phyloP scores from a whole-genome alignment of 2,797 vertebrate species.

The Synaphobranchus kaupii region DNA sequence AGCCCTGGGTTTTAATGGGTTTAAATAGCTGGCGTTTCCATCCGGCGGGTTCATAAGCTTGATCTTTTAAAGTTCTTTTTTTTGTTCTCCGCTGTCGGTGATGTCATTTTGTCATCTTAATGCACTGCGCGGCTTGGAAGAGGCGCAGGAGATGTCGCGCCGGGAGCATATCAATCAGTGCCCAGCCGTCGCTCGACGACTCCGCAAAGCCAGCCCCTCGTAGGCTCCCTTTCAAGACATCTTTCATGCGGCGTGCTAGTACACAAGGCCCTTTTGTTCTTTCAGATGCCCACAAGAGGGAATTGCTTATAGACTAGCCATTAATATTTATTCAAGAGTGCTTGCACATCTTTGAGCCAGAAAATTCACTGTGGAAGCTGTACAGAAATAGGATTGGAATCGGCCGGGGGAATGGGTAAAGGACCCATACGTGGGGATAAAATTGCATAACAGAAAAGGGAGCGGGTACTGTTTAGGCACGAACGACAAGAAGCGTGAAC shows the following conservation, averaged over 20 bases:
- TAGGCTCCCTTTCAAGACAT: constrained; percentile 27
- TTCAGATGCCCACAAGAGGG: constrained; percentile 48
- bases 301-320: constrained; percentile 55
- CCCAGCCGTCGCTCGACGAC: constrained; percentile 61
- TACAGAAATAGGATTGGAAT: constrained; percentile 51
- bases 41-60: constrained; percentile 52
- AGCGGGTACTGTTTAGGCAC: constrained; percentile 39
- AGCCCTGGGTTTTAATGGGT: constrained; percentile 62
- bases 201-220: constrained; percentile 43
- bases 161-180: constrained; percentile 65
- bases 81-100: constrained; percentile 31
- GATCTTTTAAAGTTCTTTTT: constrained; percentile 45
- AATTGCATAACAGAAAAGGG: constrained; percentile 26
- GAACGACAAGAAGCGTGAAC: constrained; percentile 46
- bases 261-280: constrained; percentile 67
- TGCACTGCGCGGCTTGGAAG: constrained; percentile 29
- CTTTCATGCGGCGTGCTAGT: constrained; percentile 54
- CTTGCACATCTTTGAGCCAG: constrained; percentile 48
- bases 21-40: constrained; percentile 61
- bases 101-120: constrained; percentile 42
- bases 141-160: constrained; percentile 51
- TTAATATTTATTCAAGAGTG: constrained; percentile 68
- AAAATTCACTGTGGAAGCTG: constrained; percentile 49
- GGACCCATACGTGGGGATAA: constrained; percentile 29
- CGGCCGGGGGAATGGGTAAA: constrained; percentile 43